Base-by-base conservation (phyloP, 2,888 invertebrate genomes). In the Bellardia pandia region DNA sequence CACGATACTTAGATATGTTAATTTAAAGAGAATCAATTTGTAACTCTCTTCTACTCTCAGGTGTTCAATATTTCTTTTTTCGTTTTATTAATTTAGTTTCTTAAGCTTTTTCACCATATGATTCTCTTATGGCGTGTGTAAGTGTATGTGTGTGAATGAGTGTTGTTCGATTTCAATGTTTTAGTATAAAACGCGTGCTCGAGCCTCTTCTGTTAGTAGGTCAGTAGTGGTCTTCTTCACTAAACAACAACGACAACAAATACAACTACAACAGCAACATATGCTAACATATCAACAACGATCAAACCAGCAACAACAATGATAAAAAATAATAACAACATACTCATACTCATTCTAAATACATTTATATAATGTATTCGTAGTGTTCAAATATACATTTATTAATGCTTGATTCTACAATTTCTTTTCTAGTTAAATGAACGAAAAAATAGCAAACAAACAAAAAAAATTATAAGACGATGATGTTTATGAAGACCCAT, bases 151-250 rank as follows among this genome's bases (percentile, higher is more conserved):
- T 68, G 66, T 74, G 53, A 53, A 42, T 53, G 37, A 53, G 33
- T 79, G 51, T 69, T 75, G 23, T 80, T 60, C 68, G 69, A 79
- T 69, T 69, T 76, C 62, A 76, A 56, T 79, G 66, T 74, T 78
- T 68, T 72, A 51, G 56, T 76, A 79, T 76, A 71, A 86, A 87
- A 81, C 78, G 81, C 85, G 69, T 87, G 86, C 77, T 85, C 74
- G 74, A 81, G 77, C 68, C 84, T 84, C 77, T 85, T 77, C 86
- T 82, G 71, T 83, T 89, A 89, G 88, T 89, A 89, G 89, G 89
- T 89, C 89, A 89, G 89, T 89, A 88, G 89, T 89, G 88, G 86
- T 87, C 83, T 82, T 89, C 78, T 88, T 88, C 56, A 77, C 53
- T 64, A 53, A 76, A 37, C 68, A 68, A 60, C 77, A 58, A 83